Evolutionary conservation across 2,113 vertebrate genomes (phyloP), one percentile per base, ranked within the genome.

Genomic region (Neodon shergylaensis): DNA sequence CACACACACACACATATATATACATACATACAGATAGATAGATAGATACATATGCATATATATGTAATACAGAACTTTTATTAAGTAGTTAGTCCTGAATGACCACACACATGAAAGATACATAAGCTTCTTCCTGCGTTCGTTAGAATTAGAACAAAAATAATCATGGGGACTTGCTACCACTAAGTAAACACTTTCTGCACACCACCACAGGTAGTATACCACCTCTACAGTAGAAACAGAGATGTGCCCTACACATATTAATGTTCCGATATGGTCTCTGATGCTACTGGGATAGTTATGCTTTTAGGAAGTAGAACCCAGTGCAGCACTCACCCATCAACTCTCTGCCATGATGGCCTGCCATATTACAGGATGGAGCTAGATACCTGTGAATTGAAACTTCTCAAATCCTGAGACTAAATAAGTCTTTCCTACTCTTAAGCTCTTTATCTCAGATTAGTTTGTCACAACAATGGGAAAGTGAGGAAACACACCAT

Each of bases 21-120:
- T 24, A 95, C 54, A 82, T 47, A 85, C 36, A 86, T 47, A 47
- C 81, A 81, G 1, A 78, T 24, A 95, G 49, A 82, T 52, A 85
- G 13, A 79, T 63, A 49, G 17, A 79, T 65, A 52, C 12, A 16
- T 14, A 82, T 74, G 93, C 52, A 78, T 49, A 79, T 49, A 88
- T 88, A 92, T 6, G 70, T 95, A 63, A 76, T 31, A 61, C 70
- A 14, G 82, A 95, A 74, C 61, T 94, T 96, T 92, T 89, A 96
- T 92, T 95, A 92, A 95, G 63, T 73, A 78, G n/a, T 95, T 86
- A 96, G 86, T 97, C 97, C n/a, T 87, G 16, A 74, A 86, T 85
- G 91, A 95, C 77, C 94, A 21, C 39, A 33, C 86, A 70, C 17
- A 93, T 79, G 52, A 91, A 92, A 94, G 94, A 39, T 82, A 86